Percentiles rank a stretch among this genome's conserved stretches.
Evolutionary conservation across 1,140 invertebrate species (phyloP).

Genomic region (Bradysia coprophila): DNA sequence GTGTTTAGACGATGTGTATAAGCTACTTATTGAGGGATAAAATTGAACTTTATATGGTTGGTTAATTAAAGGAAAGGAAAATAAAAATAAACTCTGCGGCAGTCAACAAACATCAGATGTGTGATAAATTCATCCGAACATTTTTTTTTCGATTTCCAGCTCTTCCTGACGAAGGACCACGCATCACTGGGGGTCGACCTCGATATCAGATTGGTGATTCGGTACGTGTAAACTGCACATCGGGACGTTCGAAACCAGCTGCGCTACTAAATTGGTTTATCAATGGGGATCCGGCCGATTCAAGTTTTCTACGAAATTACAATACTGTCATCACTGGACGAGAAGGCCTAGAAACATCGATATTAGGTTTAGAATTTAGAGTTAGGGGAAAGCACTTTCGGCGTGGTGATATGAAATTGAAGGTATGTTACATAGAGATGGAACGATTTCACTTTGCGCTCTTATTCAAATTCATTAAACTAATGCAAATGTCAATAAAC

Average conservation of each 20-base stretch:
- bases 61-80: no score
- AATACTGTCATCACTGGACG: slow-evolving; percentile 30
- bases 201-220: slow-evolving; percentile 45
- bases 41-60: no score
- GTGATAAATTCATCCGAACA: no score
- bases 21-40: no score
- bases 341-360: slow-evolving; percentile 39
- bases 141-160: no score
- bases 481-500: no score
- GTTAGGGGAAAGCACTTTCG: slow-evolving; percentile 38
- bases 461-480: no score
- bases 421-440: slow-evolving; percentile 15
- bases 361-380: slow-evolving; percentile 42
- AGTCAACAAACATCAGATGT: no score
- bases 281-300: slow-evolving; percentile 44
- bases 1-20: no score
- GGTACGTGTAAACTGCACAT: slow-evolving; percentile 49
- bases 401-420: slow-evolving; percentile 49
- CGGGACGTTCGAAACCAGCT: slow-evolving; percentile 43
- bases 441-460: no score
- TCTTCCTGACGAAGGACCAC: slow-evolving; percentile 42
- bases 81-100: no score
- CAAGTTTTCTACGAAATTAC: slow-evolving; percentile 27
- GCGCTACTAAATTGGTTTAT: slow-evolving; percentile 54
- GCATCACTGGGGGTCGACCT: slow-evolving; percentile 39